Base-by-base conservation (phyloP, 2,888 invertebrate genomes). In the Thymelicus sylvestris region DNA sequence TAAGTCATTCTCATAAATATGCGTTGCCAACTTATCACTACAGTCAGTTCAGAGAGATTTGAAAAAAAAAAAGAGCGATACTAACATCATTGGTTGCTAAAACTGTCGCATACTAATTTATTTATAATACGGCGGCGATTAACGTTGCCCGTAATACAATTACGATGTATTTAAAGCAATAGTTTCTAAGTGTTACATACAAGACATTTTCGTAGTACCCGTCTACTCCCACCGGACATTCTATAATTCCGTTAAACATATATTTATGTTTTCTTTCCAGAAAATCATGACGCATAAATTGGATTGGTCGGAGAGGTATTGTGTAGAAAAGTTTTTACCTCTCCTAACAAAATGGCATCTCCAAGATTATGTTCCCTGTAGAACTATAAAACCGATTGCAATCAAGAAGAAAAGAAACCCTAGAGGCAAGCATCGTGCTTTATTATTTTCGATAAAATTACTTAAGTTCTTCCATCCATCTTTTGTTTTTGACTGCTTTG, bases 311-410 rank as follows among this genome's bases (percentile, higher is more conserved):
- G 95, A 96, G 80, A 93, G 95, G 44, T 97, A 97, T 83, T 95
- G 96, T 52, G 96, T 97, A 75, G 96, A 96, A 79, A 97, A 97
- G 85, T 95, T 97, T 76, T 91, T 97, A 71, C 97, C 97, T 0
- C 83, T 98, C 59, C 83, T 96, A 31, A 97, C 97, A 0, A 95
- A 97, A 77, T 97, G 97, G 97, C 97, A 97, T 81, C 86, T 96
- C 39, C 84, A 94, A 74, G 92, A 88, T n/a, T 73, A 80, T 15
- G 86, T 92, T 1, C 79, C 85, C 6, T 79, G 79, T 71, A 86
- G 84, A 73, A 88, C 91, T 52, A 81, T 93, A 13, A 81, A 82
- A 73, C 91, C 93, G 6, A 73, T 80, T 31, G 72, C 76, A 44
- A 93, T 93, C 59, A 92, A 88, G 74, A 93, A 93, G 74, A 93